Percentiles rank a stretch among this genome's conserved stretches.
Evolutionary conservation across 2,888 invertebrate species (phyloP).

Genomic region (Exephanes ischioxanthus): DNA sequence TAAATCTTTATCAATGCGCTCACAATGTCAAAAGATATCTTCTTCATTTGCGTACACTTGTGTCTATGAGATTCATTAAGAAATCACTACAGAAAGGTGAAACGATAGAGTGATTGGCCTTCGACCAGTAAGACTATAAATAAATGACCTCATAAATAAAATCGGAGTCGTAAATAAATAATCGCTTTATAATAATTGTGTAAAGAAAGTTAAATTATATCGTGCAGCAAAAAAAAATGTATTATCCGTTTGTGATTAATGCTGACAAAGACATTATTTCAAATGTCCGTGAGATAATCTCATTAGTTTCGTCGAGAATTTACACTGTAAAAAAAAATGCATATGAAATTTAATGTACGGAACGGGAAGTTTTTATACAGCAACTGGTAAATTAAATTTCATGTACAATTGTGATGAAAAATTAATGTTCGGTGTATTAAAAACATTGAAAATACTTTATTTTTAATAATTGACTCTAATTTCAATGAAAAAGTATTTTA

Average conservation of each 20-base stretch:
- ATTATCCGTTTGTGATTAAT: neutral
- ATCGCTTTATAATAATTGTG: neutral
- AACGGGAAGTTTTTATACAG: too few species aligned
- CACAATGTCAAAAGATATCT: slow-evolving; percentile 3
- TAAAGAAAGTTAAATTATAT: neutral
- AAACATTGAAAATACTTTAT: too few species aligned
- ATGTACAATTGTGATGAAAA: too few species aligned
- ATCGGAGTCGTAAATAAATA: too few species aligned
- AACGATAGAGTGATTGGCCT: neutral
- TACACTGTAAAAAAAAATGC: too few species aligned
- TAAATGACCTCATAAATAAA: too few species aligned
- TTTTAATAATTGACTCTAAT: too few species aligned
- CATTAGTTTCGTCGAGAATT: neutral
- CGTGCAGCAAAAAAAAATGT: neutral
- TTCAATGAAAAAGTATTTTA: too few species aligned
- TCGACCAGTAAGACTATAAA: neutral
- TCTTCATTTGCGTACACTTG: neutral
- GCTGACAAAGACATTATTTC: neutral
- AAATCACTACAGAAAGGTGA: neutral
- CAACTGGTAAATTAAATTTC: too few species aligned
- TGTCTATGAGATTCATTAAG: neutral
- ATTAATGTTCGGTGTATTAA: too few species aligned
- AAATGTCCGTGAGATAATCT: neutral
- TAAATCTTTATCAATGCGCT: slow-evolving; percentile 38
- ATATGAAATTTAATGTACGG: too few species aligned